These are phyloP conservation scores for Argyrosomus regius DNA, from an alignment of 2,797 vertebrate species.

Conservation along the genomic window DNA sequence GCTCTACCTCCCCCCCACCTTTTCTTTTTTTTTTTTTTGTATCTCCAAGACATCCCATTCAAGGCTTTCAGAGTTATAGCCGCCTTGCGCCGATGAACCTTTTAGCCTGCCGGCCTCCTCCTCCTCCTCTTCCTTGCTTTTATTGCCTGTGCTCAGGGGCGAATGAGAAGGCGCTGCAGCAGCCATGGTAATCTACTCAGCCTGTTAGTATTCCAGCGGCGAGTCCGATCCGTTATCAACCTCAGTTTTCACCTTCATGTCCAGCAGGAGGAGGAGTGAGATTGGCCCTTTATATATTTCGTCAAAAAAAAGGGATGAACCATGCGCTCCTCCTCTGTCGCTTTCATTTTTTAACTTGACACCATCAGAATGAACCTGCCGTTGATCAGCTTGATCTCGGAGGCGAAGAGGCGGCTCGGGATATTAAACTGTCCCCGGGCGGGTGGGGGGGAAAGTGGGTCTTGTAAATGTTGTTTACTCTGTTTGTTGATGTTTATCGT, in stretches of 20 bases:
- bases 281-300: slow-evolving; percentile 64
- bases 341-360: slow-evolving; percentile 70
- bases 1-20: slow-evolving; percentile 10
- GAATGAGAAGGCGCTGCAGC: slow-evolving; percentile 53
- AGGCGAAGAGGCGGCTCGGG: slow-evolving; percentile 32
- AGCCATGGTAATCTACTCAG: slow-evolving; percentile 63
- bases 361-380: slow-evolving; percentile 51
- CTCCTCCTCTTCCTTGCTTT: slow-evolving; percentile 53
- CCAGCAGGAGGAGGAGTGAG: slow-evolving; percentile 59
- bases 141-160: slow-evolving; percentile 70
- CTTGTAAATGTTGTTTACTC: slow-evolving; percentile 66
- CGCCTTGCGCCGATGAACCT: slow-evolving; percentile 64
- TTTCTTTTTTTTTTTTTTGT: slow-evolving; percentile 10
- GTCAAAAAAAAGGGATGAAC: slow-evolving; percentile 40
- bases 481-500: slow-evolving; percentile 52
- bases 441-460: not conserved
- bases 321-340: slow-evolving; percentile 35
- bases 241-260: slow-evolving; percentile 69
- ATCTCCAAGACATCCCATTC: slow-evolving; percentile 49
- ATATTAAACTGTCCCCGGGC: slow-evolving; percentile 60
- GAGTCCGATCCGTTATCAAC: slow-evolving; percentile 68
- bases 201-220: slow-evolving; percentile 73
- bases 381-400: slow-evolving; percentile 60
- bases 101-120: slow-evolving; percentile 35
- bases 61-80: slow-evolving; percentile 70